phyloP scores from a whole-genome alignment of 2,113 vertebrate species.

The Zingel zingel region DNA sequence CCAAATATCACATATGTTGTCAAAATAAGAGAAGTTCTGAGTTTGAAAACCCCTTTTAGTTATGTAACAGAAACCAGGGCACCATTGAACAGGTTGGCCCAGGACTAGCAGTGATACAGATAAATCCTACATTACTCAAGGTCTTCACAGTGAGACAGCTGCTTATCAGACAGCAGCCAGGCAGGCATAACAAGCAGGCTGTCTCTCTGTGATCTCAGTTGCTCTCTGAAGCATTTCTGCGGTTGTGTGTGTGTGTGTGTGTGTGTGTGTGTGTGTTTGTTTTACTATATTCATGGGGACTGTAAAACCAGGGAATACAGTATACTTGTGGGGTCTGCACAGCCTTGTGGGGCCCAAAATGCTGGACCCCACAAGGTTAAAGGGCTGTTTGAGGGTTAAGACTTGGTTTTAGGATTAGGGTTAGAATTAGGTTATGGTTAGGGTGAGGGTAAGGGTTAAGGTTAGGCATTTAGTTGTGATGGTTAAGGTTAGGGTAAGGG shows the following conservation, averaged over 20 bases:
- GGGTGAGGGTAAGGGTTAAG: too few species aligned
- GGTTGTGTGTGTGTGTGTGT: neutral
- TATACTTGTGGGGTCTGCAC: too few species aligned
- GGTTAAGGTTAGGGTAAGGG: too few species aligned
- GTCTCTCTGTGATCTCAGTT: conserved; percentile 55
- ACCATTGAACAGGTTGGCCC: conserved; percentile 3
- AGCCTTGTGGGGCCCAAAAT: too few species aligned
- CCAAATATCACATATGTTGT: neutral
- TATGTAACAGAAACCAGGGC: conserved; percentile 39
- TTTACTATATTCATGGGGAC: too few species aligned
- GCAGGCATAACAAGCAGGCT: conserved; percentile 40
- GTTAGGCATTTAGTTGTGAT: too few species aligned
- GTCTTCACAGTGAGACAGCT: conserved; percentile 32
- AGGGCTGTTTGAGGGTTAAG: too few species aligned
- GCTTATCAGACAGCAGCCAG: conserved; percentile 71
- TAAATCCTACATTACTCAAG: conserved; percentile 35
- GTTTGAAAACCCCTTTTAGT: conserved; percentile 20
- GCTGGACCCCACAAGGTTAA: too few species aligned
- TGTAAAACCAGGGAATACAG: too few species aligned
- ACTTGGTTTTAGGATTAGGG: too few species aligned
- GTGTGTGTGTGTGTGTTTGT: conserved; percentile 19
- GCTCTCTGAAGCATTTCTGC: conserved; percentile 49
- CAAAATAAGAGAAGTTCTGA: neutral
- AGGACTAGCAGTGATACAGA: conserved; percentile 28
- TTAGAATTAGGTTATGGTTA: too few species aligned